Base-by-base conservation (phyloP, 2,888 invertebrate genomes). In the Lymantria monacha region DNA sequence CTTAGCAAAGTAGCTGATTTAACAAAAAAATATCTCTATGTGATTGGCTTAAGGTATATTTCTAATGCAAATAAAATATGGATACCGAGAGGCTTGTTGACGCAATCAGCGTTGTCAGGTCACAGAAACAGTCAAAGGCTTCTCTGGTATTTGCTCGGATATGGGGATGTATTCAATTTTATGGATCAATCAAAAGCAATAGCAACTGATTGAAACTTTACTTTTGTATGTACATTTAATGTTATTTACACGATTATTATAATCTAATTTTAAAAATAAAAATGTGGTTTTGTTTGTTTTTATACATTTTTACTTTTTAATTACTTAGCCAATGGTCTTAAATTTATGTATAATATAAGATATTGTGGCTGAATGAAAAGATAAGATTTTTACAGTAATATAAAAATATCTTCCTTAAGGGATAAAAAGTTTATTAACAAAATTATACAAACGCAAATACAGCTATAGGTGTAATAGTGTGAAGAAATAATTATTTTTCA, bases 31-130 rank as follows among this genome's bases (percentile, higher is more conserved):
- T 1, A 0, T 22, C 46, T 49, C 44, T 61, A 47, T 40, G 9
- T 15, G 0, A 3, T 9, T 9, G 42, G 11, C 0, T 33, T 63
- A 65, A 48, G 48, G 55, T 44, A 53, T 41, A 14, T 31, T 31
- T 36, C 9, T 9, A 38, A 12, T 45, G 46, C 38, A 46, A 41
- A 46, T 46, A 48, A 41, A 46, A 42, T 42, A 30, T 55, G 63
- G 61, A 57, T 60, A 57, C 45, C 37, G 53, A 46, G 45, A 55
- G 66, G 59, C 66, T 59, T 71, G 70, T 69, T 66, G 72, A 68
- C 66, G 70, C 70, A 70, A 68, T 69, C 69, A 67, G 61, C 63
- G 65, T 44, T 63, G 63, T 57, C 68, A 67, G 68, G 60, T 67
- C 65, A 57, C 65, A 61, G 66, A 50, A 9, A 55, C 63, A 59